Percentiles rank a stretch among this genome's conserved stretches.
Conservation (phyloP, 2,113 vertebrate genomes). For the Melanotaenia duboulayi region DNA sequence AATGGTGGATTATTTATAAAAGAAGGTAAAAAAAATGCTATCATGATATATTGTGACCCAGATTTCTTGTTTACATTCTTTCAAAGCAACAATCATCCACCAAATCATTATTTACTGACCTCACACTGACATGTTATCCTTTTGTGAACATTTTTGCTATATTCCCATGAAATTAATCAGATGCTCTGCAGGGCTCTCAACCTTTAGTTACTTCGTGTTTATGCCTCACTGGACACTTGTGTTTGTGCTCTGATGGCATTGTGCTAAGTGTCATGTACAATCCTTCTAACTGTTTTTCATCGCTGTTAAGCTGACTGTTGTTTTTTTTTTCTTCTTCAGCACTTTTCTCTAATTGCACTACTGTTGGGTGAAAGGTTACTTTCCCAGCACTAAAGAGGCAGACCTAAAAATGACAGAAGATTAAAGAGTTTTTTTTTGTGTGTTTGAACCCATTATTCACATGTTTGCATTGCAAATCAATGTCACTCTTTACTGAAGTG, state of each 20-base stretch:
- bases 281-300: constrained; percentile 31
- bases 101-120: constrained; percentile 22
- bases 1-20: too few relatives aligned
- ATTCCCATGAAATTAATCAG: constrained; percentile 65
- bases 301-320: constrained; percentile 9
- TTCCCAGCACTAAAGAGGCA: constrained; percentile 34
- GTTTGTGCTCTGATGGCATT: constrained; percentile 30
- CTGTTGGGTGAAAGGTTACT: constrained; percentile 22
- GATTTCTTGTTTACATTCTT: constrained; percentile 48
- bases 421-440: not conserved
- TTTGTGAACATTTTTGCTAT: constrained; percentile 47
- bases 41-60: not conserved
- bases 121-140: constrained; percentile 37
- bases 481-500: not conserved
- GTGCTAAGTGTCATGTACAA: constrained; percentile 52
- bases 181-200: constrained; percentile 47
- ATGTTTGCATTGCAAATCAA: not conserved
- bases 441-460: not conserved
- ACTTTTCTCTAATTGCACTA: constrained; percentile 26
- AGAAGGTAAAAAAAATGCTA: not conserved
- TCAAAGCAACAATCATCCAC: constrained; percentile 12
- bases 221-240: constrained; percentile 30
- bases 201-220: constrained; percentile 30
- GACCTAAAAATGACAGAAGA: not conserved
- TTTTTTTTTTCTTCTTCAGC: not conserved